Percentiles rank a stretch among this genome's conserved stretches.
These are phyloP conservation scores for Rhinolophus ferrumequinum DNA, from an alignment of 2,113 vertebrate genomes.

Conservation along the genomic window DNA sequence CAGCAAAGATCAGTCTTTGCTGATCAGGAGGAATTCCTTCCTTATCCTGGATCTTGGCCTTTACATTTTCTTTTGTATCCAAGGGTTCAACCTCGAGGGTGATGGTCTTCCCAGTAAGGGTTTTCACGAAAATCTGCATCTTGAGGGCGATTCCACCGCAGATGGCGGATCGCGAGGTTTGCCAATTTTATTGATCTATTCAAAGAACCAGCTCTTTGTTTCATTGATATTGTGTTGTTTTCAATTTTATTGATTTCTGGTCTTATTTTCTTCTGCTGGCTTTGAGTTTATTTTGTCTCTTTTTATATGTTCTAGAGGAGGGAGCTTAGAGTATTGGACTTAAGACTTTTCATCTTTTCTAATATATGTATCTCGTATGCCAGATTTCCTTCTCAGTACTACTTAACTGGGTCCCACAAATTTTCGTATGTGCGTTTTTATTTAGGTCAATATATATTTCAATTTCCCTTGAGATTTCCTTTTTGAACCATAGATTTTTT, in stretches of 20 bases:
- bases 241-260: constrained; percentile 1
- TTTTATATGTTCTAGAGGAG: background rate
- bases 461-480: background rate
- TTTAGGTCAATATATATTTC: background rate
- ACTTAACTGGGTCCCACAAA: background rate
- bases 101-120: too few species aligned
- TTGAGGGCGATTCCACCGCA: too few species aligned
- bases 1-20: too few species aligned
- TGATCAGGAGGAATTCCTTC: too few species aligned
- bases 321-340: background rate
- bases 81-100: too few species aligned
- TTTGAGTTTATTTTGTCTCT: background rate
- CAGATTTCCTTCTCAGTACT: background rate
- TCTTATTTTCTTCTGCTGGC: background rate
- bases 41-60: too few species aligned
- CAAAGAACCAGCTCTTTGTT: background rate
- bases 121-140: too few species aligned
- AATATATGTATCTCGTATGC: background rate
- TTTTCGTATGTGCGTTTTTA: background rate
- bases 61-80: too few species aligned
- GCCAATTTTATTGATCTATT: background rate
- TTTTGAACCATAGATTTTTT: constrained; percentile 9
- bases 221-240: background rate
- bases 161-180: too few species aligned
- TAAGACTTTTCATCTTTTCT: constrained; percentile 1